Percentiles rank a stretch among this genome's conserved stretches.
Conservation (phyloP, 2,797 vertebrate species). For the Xenopus petersii region DNA sequence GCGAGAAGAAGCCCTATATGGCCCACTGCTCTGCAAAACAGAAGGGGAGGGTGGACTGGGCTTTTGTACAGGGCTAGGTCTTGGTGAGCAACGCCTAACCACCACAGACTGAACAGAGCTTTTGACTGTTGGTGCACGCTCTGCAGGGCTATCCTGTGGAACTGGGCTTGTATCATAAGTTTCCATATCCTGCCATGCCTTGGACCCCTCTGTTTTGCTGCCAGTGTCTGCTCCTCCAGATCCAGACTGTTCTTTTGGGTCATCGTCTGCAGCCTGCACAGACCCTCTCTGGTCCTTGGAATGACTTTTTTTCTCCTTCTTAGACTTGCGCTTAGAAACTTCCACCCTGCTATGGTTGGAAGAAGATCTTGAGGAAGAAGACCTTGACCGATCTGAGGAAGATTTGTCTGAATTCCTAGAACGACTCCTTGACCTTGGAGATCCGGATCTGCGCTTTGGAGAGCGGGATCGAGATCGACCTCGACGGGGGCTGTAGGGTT, state of each 20-base stretch:
- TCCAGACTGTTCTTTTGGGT: conserved; percentile 66
- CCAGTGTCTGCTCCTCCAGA: conserved; percentile 66
- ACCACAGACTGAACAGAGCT: conserved; percentile 70
- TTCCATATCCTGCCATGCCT: conserved; percentile 70
- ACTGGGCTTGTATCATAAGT: conserved; percentile 72
- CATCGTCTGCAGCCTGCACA: conserved; percentile 65
- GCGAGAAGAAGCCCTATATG: conserved; percentile 67
- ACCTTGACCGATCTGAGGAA: conserved; percentile 83
- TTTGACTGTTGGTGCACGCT: conserved; percentile 74
- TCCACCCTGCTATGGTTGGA: conserved; percentile 79
- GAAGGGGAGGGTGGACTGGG: conserved; percentile 69
- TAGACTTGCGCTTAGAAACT: conserved; percentile 74
- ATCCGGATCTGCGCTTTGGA: conserved; percentile 81
- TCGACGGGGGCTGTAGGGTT: conserved; percentile 84
- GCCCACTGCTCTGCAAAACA: conserved; percentile 58
- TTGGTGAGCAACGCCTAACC: conserved; percentile 73
- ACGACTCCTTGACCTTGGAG: conserved; percentile 81
- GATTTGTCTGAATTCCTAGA: conserved; percentile 89
- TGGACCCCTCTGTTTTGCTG: conserved; percentile 69
- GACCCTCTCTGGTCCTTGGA: conserved; percentile 72
- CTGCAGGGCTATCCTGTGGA: conserved; percentile 70
- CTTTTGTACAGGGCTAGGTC: conserved; percentile 71
- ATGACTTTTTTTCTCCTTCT: conserved; percentile 77
- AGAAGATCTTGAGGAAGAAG: conserved; percentile 89
- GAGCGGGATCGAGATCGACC: conserved; percentile 81